phyloP scores from a whole-genome alignment of 2,113 vertebrate genomes.

The Bucco capensis region DNA sequence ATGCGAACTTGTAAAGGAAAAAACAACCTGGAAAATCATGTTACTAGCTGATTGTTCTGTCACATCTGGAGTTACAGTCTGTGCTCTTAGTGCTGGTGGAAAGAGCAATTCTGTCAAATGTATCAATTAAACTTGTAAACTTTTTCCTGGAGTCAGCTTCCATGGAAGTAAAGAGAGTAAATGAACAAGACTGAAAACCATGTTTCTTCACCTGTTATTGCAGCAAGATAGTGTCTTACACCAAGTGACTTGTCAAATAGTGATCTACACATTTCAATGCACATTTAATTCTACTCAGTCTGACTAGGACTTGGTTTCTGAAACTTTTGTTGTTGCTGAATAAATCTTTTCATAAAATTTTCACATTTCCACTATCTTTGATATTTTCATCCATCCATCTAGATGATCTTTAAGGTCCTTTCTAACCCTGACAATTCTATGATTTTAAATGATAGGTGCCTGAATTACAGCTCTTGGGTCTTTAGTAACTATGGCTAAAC shows the following conservation, averaged over 20 bases:
- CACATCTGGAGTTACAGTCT: not conserved
- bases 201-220: not conserved
- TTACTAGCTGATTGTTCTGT: not conserved
- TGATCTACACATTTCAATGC: not conserved
- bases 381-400: no score
- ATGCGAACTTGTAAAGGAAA: conserved; percentile 81
- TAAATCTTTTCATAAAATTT: conserved; percentile 19
- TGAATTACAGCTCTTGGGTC: not conserved
- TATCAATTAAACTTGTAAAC: not conserved
- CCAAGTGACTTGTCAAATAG: not conserved
- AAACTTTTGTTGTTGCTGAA: not conserved
- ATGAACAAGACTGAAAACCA: not conserved
- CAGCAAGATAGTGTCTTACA: not conserved
- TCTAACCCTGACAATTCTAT: no score
- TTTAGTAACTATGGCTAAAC: not conserved
- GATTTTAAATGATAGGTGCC: not conserved
- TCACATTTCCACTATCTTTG: not conserved
- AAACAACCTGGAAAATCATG: fast-evolving
- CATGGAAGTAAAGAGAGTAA: not conserved
- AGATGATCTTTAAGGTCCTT: no score
- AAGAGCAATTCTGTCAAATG: not conserved
- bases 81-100: not conserved
- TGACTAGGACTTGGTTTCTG: not conserved
- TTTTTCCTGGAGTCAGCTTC: not conserved
- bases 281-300: not conserved